Evolutionary conservation across 2,113 vertebrate genomes (phyloP), one percentile per base, ranked within the genome.

Genomic region (Pelusios castaneus): DNA sequence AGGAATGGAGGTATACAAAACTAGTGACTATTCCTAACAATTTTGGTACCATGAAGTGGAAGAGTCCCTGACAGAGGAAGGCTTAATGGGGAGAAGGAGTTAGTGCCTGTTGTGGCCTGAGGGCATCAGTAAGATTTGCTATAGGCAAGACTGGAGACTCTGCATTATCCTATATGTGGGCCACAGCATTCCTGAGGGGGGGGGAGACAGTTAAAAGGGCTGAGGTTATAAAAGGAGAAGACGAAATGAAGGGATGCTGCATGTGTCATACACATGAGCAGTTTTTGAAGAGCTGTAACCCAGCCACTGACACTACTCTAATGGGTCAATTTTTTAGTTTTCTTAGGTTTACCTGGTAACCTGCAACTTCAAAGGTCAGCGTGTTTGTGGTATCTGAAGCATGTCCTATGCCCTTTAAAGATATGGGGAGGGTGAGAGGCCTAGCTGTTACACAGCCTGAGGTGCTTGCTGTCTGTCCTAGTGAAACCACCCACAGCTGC

Each of bases 351-450:
- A 93, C 95, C 27, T 5, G 14, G 89, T 12, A 78, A 89, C 89
- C 87, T 55, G 76, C 8, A 29, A 16, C 8, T 19, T 81, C 9
- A 38, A 24, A 56, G 6, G 25, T 43, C 60, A 80, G n/a, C 7
- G 27, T 12, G 8, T 49, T 94, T 93, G 79, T 0, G 1, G 60
- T 89, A 92, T 3, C 54, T 83, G 52, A 25, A 29, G n/a, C 34
- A 22, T 79, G 21, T 22, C 55, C 80, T 93, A 8, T 51, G 43
- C 21, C 82, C 91, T 95, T 94, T 94, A 93, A 95, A 97, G 91
- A 91, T 76, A 84, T 87, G 76, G 4, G 14, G 0, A 60, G 77
- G 52, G 73, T 43, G 82, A 95, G 5, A 95, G 84, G 90, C 43
- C 85, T 52, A 58, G 85, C 80, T 84, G 81, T 82, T 87, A 82